Evolutionary conservation across 2,797 vertebrate genomes (phyloP), one percentile per base, ranked within the genome.

Genomic region (Rallus crepitans): DNA sequence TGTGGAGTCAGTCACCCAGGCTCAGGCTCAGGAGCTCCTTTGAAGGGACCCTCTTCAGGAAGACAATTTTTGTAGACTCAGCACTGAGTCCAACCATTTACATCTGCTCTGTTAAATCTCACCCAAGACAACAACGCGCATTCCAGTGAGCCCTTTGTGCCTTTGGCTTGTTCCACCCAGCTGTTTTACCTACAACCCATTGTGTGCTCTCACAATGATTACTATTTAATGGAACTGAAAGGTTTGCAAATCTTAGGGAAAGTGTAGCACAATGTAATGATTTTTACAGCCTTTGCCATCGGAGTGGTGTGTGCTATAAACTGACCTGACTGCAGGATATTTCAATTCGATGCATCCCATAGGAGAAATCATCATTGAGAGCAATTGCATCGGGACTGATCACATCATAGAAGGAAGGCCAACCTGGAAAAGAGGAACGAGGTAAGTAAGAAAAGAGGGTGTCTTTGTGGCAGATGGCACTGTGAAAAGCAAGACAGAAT

Each of bases 351-450:
- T 99, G 99, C 98, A 99, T 99, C 90, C 99, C 99, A 0, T 98
- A 98, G 77, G 99, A 99, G 96, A 99, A 99, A 97, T 99, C 99
- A 63, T 99, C 99, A 0, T 98, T 96, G 95, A 97, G 87, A 9
- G 95, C 76, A 90, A 99, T 57, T 48, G 97, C 97, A 21, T 99
- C 98, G 0, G 98, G 98, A 92, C 98, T 98, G 88, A 99, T 87
- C 71, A 99, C 98, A 82, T 99, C 99, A 11, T 96, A 99, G 98
- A 99, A 99, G 12, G 99, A 99, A 19, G 99, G 99, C 99, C 99
- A 99, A 75, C 99, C 99, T 99, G 96, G 55, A 90, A 82, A 82
- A 94, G 48, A 90, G 45, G 31, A 85, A 95, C 16, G 55, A 69
- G 35, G 45, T 24, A 80, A n/a, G 72, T 61, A n/a, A 80, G 61